Conservation (phyloP, 2,888 invertebrate species). For the Octonoba sinensis region DNA sequence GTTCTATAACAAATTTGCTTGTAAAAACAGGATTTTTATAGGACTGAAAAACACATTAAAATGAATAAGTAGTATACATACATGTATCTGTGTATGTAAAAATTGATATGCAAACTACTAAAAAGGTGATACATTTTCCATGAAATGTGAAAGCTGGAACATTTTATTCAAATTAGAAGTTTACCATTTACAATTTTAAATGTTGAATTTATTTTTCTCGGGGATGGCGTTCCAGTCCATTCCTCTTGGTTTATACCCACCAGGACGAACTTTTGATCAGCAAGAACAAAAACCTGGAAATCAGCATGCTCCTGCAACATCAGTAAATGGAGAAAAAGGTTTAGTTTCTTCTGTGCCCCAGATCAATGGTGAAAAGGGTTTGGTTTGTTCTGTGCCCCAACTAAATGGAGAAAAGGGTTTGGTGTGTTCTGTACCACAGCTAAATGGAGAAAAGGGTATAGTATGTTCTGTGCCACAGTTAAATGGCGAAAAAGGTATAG, state of each 20-base stretch:
- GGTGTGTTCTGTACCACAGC: background rate
- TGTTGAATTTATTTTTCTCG: constrained; percentile 60
- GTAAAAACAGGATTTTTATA: too few relatives aligned
- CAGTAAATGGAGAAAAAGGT: background rate
- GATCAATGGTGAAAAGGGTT: background rate
- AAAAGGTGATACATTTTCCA: too few relatives aligned
- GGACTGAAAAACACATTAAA: too few relatives aligned
- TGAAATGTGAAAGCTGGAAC: too few relatives aligned
- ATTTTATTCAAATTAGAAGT: too few relatives aligned
- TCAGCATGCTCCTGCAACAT: constrained; percentile 35
- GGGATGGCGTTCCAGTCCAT: constrained; percentile 62
- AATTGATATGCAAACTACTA: too few relatives aligned
- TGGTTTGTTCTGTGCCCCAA: constrained; percentile 22
- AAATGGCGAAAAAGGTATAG: too few relatives aligned
- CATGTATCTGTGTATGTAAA: too few relatives aligned
- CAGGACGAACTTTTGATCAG: constrained; percentile 56
- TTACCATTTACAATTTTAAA: constrained; percentile 35
- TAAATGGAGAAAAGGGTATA: too few relatives aligned
- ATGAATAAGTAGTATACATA: too few relatives aligned
- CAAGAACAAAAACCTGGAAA: constrained; percentile 55
- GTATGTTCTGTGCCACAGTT: too few relatives aligned
- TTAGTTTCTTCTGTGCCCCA: constrained; percentile 19
- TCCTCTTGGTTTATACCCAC: constrained; percentile 59
- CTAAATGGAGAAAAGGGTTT: background rate
- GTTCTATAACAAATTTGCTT: too few relatives aligned